Percentiles rank a stretch among this genome's conserved stretches.
Conservation (phyloP, 2,888 invertebrate genomes). For the Synanthedon andrenaeformis region DNA sequence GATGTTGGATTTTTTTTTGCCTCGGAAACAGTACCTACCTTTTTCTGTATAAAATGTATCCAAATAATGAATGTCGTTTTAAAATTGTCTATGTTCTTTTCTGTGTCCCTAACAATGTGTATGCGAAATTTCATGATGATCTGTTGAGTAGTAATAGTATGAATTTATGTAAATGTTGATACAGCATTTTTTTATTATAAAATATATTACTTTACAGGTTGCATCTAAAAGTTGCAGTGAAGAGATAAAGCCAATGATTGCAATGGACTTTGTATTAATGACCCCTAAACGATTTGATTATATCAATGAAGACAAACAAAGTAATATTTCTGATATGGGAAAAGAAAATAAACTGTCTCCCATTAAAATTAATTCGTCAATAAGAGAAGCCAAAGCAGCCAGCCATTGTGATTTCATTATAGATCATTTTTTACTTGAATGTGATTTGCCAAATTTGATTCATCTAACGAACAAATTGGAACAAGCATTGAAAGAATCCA, state of each 20-base stretch:
- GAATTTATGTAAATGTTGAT: too few relatives aligned
- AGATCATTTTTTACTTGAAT: conserved; percentile 53
- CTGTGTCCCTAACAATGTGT: too few relatives aligned
- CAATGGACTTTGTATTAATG: conserved; percentile 49
- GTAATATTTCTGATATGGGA: neutral
- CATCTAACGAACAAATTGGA: conserved; percentile 66
- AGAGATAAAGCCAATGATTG: conserved; percentile 44
- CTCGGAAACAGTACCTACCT: too few relatives aligned
- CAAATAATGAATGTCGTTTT: too few relatives aligned
- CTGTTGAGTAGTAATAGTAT: too few relatives aligned
- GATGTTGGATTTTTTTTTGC: too few relatives aligned
- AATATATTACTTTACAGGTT: conserved; percentile 16
- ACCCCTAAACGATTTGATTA: conserved; percentile 41
- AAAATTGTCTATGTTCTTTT: too few relatives aligned
- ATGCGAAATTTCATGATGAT: too few relatives aligned
- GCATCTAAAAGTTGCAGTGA: conserved; percentile 34
- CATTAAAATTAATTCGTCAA: conserved; percentile 28
- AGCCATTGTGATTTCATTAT: conserved; percentile 55
- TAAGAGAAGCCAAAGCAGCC: conserved; percentile 50
- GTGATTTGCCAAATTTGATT: conserved; percentile 68
- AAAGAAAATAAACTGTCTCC: conserved; percentile 15
- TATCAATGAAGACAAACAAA: conserved; percentile 3
- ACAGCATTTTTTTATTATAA: too few relatives aligned
- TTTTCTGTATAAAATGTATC: too few relatives aligned
- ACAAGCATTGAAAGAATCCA: conserved; percentile 68